These are phyloP conservation scores for Temnopleurus reevesii DNA, from an alignment of 53 echinoderm and acorn worm species.

Conservation along the genomic window DNA sequence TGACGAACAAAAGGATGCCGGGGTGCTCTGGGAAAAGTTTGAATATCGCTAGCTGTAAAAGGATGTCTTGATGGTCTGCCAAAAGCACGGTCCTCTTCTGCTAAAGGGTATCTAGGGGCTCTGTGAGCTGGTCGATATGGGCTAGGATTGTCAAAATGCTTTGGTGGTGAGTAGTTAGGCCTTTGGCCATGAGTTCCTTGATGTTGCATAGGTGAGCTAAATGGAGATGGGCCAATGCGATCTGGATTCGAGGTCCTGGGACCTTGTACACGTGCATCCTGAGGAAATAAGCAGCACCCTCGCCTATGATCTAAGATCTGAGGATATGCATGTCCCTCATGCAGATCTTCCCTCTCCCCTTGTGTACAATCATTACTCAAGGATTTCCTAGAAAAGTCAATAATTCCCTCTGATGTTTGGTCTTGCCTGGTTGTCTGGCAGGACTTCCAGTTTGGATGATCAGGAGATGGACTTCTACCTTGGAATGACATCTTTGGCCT, in stretches of 20 bases:
- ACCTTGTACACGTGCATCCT: not conserved
- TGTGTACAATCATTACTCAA: not conserved
- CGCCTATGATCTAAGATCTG: not conserved
- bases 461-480: not conserved
- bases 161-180: too few relatives aligned
- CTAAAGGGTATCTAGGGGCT: too few relatives aligned
- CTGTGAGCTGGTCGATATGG: too few relatives aligned
- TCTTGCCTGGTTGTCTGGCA: not conserved
- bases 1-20: too few relatives aligned
- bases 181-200: not conserved
- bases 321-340: not conserved
- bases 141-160: too few relatives aligned
- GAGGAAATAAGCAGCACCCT: not conserved
- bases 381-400: not conserved
- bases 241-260: not conserved
- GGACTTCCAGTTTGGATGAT: not conserved
- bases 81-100: too few relatives aligned
- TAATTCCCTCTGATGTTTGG: not conserved
- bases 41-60: too few relatives aligned
- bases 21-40: too few relatives aligned
- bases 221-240: not conserved
- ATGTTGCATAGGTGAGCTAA: not conserved
- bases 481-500: not conserved
- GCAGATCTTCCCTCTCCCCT: not conserved
- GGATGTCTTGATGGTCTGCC: too few relatives aligned